phyloP scores from a whole-genome alignment of 2,888 invertebrate species.

The Camptogramma bilineatum region DNA sequence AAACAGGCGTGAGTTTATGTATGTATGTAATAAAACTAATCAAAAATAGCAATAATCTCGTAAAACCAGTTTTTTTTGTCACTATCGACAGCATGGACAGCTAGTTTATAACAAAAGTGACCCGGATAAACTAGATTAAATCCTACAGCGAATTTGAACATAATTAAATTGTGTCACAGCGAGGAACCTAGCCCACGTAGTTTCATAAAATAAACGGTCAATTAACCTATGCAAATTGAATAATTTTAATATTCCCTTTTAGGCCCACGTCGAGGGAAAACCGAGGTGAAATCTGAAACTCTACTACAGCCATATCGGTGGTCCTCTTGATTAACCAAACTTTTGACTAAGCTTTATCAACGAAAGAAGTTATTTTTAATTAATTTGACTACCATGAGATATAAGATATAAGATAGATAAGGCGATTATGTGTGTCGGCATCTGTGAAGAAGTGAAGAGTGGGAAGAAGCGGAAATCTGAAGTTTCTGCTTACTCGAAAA shows the following conservation, averaged over 20 bases:
- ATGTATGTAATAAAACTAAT: no score
- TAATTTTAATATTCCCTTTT: slow-evolving; percentile 68
- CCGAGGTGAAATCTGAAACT: slow-evolving; percentile 59
- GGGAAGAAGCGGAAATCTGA: no score
- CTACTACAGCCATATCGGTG: slow-evolving; percentile 60
- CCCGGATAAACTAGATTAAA: slow-evolving; percentile 38
- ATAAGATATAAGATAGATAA: no score
- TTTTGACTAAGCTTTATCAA: slow-evolving; percentile 52
- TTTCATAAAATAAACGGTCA: slow-evolving; percentile 58
- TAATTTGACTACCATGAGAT: no score
- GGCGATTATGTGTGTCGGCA: no score
- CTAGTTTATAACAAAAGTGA: slow-evolving; percentile 20
- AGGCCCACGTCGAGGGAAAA: slow-evolving; percentile 57
- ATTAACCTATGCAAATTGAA: slow-evolving; percentile 73
- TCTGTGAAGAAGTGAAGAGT: no score
- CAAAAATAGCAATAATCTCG: no score
- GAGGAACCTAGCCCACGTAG: slow-evolving; percentile 46
- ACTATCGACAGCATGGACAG: not conserved
- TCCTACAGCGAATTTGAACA: slow-evolving; percentile 39
- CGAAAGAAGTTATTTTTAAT: not conserved
- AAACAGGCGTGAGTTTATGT: no score
- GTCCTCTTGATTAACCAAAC: slow-evolving; percentile 77
- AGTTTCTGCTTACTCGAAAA: no score
- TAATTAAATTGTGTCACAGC: slow-evolving; percentile 46
- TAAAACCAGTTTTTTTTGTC: no score